These are phyloP conservation scores for Eupithecia vulgata DNA, from an alignment of 2,888 invertebrate species.

Conservation along the genomic window DNA sequence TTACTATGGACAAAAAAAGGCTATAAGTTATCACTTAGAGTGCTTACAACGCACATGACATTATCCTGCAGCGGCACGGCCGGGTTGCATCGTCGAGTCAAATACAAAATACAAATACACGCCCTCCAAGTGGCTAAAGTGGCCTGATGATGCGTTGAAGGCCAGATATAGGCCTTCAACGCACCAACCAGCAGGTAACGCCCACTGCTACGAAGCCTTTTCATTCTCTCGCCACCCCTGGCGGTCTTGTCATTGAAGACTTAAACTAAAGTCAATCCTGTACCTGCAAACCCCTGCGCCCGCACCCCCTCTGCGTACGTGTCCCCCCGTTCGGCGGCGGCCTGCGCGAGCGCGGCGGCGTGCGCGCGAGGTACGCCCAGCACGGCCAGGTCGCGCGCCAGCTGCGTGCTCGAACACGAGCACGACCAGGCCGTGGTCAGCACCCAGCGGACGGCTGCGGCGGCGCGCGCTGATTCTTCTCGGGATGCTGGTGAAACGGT, in stretches of 20 bases:
- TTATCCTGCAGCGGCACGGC: too few species aligned
- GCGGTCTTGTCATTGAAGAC: too few species aligned
- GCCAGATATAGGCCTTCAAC: too few species aligned
- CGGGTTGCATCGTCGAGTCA: too few species aligned
- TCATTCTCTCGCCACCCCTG: too few species aligned
- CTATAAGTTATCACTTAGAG: too few species aligned
- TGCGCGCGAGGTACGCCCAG: conserved; percentile 74
- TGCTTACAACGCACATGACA: too few species aligned
- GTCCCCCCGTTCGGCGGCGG: conserved; percentile 58
- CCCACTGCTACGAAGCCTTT: too few species aligned
- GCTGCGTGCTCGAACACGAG: conserved; percentile 63
- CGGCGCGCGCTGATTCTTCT: conserved; percentile 74
- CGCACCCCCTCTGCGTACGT: conserved; percentile 55
- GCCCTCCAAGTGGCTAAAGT: too few species aligned
- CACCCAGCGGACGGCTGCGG: conserved; percentile 74
- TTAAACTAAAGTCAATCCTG: conserved; percentile 18
- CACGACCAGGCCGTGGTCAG: conserved; percentile 65
- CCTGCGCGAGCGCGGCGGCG: conserved; percentile 69
- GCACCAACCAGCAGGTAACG: too few species aligned
- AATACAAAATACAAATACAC: too few species aligned
- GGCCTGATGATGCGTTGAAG: too few species aligned
- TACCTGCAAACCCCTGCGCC: conserved; percentile 67
- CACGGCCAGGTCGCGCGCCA: conserved; percentile 70
- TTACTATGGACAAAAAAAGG: conserved; percentile 58
- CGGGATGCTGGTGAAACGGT: conserved; percentile 60